Evolutionary conservation across 2,113 vertebrate species (phyloP).

Genomic region (Mystacornis crossleyi): DNA sequence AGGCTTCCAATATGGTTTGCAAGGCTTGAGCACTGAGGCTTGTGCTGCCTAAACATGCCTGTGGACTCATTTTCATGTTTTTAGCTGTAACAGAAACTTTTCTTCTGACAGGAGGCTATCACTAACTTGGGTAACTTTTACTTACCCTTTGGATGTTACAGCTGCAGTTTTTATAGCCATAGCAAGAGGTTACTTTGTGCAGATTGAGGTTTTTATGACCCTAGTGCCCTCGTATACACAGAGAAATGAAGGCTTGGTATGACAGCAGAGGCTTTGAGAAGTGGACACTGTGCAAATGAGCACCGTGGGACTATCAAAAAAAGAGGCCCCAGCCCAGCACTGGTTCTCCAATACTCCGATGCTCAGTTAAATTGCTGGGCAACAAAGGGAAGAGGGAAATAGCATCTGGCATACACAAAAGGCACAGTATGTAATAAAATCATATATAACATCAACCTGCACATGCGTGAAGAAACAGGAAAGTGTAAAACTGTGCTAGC

Average conservation of each 20-base stretch:
- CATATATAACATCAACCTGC: background rate
- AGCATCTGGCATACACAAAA: background rate
- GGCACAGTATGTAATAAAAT: background rate
- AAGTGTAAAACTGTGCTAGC: background rate
- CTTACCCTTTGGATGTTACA: background rate
- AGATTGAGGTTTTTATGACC: background rate
- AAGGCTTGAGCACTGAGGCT: background rate
- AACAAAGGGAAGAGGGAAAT: background rate
- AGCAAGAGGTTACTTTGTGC: background rate
- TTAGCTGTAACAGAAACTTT: background rate
- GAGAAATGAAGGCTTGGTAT: background rate
- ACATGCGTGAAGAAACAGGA: background rate
- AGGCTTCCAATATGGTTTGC: background rate
- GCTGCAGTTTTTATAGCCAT: background rate
- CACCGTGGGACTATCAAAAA: background rate
- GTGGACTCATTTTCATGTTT: background rate
- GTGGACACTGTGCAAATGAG: background rate
- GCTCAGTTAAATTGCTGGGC: background rate
- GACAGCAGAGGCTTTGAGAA: background rate
- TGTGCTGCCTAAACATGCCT: background rate
- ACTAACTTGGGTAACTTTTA: background rate
- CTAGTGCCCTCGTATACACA: background rate
- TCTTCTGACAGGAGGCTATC: background rate
- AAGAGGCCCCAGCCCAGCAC: rapidly evolving
- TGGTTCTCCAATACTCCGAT: rapidly evolving